Evolutionary conservation across 2,888 invertebrate genomes (phyloP), one percentile per base, ranked within the genome.

Genomic region (Pimpla rufipes): DNA sequence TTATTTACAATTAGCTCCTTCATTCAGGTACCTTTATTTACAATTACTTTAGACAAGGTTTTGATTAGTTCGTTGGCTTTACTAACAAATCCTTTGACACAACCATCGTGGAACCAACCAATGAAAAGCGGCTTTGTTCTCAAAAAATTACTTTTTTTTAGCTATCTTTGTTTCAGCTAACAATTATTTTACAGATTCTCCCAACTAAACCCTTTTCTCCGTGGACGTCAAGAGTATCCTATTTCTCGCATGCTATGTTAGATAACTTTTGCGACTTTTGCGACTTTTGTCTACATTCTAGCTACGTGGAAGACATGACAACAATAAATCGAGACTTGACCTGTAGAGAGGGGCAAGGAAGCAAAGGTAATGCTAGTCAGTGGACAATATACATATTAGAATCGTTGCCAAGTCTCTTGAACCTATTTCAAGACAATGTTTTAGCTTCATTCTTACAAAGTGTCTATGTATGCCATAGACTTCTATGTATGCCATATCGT

Each of bases 181-280:
- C n/a, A n/a, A n/a, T n/a, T n/a, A n/a, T n/a, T n/a, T n/a, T n/a
- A n/a, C n/a, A n/a, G n/a, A n/a, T n/a, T n/a, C n/a, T n/a, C n/a
- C n/a, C n/a, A n/a, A n/a, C n/a, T n/a, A n/a, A n/a, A n/a, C n/a
- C n/a, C n/a, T n/a, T n/a, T n/a, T n/a, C n/a, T n/a, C n/a, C n/a
- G n/a, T n/a, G n/a, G n/a, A n/a, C n/a, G 21, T 52, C 52, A 21
- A 52, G 2, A 52, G 40, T 47, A 3, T 70, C 57, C 57, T 42
- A 71, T 71, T 18, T n/a, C 50, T 42, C 29, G 50, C 77, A 78
- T 78, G 68, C 70, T 50, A 55, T 45, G 62, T n/a, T 64, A 16
- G n/a, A 64, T 64, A 52, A 45, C 37, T 1, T 16, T 40, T 7
- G 18, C 66, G 45, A 45, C 21, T n/a, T n/a, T n/a, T n/a, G n/a